Base-by-base conservation (phyloP, 1,140 invertebrate species). In the Charaxes varanes region DNA sequence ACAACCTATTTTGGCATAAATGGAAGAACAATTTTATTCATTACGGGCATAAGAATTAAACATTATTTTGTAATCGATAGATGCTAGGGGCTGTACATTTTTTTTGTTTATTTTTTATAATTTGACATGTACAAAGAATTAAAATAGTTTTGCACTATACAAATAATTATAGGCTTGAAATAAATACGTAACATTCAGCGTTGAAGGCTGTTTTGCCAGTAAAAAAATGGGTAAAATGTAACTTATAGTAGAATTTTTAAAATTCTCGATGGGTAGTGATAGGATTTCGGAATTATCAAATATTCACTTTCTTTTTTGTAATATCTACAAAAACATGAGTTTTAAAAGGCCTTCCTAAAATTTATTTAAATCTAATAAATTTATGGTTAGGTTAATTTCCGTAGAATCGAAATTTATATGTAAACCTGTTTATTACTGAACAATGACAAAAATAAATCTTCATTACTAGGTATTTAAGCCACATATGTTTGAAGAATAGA, bases 31-130 rank as follows among this genome's bases (percentile, higher is more conserved):
- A n/a, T n/a, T 17, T 31, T 31, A 31, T 31, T 31, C 28, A 31
- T 31, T n/a, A n/a, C n/a, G n/a, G n/a, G n/a, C n/a, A 28, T 6
- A 33, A 7, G n/a, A 13, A 21, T 19, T 19, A 10, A 21, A 26
- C 27, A 16, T 26, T 26, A 16, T 5, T 12, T 41, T 43, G 16
- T 43, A 43, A 43, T 43, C 41, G 12, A 35, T 35, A 43, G 32
- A 35, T 27, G 16, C 15, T 43, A 43, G 41, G 41, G 34, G 41
- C 41, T 43, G 41, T 43, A 34, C 8, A 34, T 34, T 42, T 27
- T 41, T 34, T 14, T 34, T 16, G 14, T 34, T 22, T 15, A 24
- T 15, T 24, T 34, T 8, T 27, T 17, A 14, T 35, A 42, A 42
- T 34, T 24, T 34, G 26, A 28, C 13, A 27, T 28, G 28, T 31